Conservation (phyloP, 2,797 vertebrate genomes). For the Apogon hyalosoma region DNA sequence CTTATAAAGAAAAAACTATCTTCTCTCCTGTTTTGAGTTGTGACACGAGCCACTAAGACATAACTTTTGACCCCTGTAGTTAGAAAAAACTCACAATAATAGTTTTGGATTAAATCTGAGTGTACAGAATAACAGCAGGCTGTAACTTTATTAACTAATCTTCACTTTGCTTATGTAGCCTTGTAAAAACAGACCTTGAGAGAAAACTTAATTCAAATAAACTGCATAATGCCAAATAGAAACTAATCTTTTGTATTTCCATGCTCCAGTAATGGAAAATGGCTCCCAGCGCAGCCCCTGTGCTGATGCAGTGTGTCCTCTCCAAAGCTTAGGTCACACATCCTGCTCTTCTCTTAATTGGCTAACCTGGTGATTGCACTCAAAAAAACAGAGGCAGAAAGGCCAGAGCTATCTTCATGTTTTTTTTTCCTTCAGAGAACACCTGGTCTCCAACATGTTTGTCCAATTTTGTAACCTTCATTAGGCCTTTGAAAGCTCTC, state of each 20-base stretch:
- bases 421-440: slow-evolving; percentile 34
- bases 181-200: slow-evolving; percentile 28
- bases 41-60: not conserved
- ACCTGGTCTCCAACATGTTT: slow-evolving; percentile 45
- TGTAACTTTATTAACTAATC: slow-evolving; percentile 8
- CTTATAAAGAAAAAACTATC: not conserved
- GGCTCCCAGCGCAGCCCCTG: slow-evolving; percentile 16
- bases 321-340: slow-evolving; percentile 32
- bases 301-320: slow-evolving; percentile 31
- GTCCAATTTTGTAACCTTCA: slow-evolving; percentile 62
- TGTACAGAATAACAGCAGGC: not conserved
- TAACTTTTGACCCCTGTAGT: not conserved
- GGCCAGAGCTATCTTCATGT: slow-evolving; percentile 45
- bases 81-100: not conserved
- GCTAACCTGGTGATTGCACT: slow-evolving; percentile 66
- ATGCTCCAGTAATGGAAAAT: slow-evolving; percentile 37
- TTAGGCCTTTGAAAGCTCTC: slow-evolving; percentile 52
- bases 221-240: slow-evolving; percentile 12
- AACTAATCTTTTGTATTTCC: slow-evolving; percentile 12
- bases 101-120: not conserved
- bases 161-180: not conserved
- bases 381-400: slow-evolving; percentile 29
- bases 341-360: slow-evolving; percentile 66
- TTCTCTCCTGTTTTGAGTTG: slow-evolving; percentile 2
- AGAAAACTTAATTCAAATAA: not conserved